Evolutionary conservation across 2,797 vertebrate genomes (phyloP).

Genomic region (Dipus sagitta): DNA sequence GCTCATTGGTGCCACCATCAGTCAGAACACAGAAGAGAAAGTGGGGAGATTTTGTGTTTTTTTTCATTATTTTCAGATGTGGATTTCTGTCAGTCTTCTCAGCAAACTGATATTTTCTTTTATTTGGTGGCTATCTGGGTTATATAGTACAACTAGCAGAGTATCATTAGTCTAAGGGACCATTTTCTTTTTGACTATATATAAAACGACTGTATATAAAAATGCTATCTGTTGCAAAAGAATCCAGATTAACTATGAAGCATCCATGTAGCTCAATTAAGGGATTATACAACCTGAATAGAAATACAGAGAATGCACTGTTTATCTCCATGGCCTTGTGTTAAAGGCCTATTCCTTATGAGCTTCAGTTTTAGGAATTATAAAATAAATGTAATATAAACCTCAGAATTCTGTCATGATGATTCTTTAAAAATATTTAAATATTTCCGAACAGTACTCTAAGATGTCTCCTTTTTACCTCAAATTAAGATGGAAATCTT

Average conservation of each 20-base stretch:
- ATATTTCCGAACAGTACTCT: background rate
- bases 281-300: background rate
- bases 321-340: background rate
- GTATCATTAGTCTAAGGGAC: constrained; percentile 2
- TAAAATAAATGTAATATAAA: constrained; percentile 35
- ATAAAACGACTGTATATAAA: background rate
- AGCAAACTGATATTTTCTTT: constrained; percentile 39
- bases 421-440: background rate
- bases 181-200: constrained; percentile 1
- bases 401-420: background rate
- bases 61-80: constrained; percentile 67
- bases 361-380: constrained; percentile 47
- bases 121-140: constrained; percentile 21
- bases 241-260: constrained; percentile 12
- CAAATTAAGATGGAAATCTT: constrained; percentile 37
- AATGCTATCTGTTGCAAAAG: no score
- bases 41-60: background rate
- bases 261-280: constrained; percentile 34
- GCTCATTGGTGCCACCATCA: constrained; percentile 72
- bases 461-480: background rate
- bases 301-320: constrained; percentile 20
- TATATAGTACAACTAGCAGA: constrained; percentile 36
- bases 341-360: background rate
- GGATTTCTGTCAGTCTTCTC: constrained; percentile 63
- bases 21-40: constrained; percentile 64